Evolutionary conservation across 2,113 vertebrate species (phyloP).

Genomic region (Passerina amoena): DNA sequence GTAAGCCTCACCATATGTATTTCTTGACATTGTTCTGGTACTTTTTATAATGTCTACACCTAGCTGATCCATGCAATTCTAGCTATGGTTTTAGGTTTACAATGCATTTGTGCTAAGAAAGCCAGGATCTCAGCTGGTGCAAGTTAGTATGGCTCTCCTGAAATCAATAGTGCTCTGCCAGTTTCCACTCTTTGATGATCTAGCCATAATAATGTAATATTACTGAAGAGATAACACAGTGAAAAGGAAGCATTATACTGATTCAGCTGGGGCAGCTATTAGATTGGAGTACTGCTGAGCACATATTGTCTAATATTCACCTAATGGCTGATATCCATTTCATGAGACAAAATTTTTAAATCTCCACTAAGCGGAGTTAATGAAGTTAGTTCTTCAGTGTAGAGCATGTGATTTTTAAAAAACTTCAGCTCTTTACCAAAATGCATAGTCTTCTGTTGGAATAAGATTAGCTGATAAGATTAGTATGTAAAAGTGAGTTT

Average conservation of each 20-base stretch:
- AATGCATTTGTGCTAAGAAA: background rate
- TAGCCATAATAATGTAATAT: constrained; percentile 24
- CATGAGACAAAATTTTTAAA: background rate
- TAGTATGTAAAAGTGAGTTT: background rate
- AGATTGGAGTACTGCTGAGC: constrained; percentile 47
- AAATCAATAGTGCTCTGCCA: constrained; percentile 33
- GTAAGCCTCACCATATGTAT: background rate
- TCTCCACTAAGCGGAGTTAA: background rate
- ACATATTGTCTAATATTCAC: constrained; percentile 41
- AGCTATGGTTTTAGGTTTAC: background rate
- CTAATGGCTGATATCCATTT: constrained; percentile 51
- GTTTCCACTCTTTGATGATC: constrained; percentile 38
- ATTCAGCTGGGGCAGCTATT: constrained; percentile 46
- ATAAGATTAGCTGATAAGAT: background rate
- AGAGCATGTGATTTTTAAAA: background rate
- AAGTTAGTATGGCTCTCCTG: constrained; percentile 2
- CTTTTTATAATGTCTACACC: background rate
- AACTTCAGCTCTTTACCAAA: background rate
- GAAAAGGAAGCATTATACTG: constrained; percentile 10
- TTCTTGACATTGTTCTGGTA: background rate
- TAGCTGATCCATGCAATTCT: background rate
- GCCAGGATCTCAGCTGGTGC: background rate
- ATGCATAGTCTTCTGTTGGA: background rate
- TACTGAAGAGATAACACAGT: constrained; percentile 34
- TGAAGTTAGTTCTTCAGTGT: background rate